Conservation (phyloP, 2,113 vertebrate species). For the Aramus guarauna region DNA sequence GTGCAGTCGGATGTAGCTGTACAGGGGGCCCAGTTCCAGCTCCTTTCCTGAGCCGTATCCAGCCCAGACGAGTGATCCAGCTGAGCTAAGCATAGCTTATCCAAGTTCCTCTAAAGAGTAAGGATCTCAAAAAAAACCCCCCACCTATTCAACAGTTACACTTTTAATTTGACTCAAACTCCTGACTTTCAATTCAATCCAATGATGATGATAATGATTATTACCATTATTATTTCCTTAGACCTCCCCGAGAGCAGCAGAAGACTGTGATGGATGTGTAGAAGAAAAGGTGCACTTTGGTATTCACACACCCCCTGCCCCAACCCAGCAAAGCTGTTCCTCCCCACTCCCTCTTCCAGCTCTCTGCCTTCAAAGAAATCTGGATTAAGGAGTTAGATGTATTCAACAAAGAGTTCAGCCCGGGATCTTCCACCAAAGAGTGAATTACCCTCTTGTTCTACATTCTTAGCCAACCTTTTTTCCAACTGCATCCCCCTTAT, state of each 20-base stretch:
- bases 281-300: neutral
- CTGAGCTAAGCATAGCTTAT: neutral
- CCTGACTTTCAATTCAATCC: neutral
- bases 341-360: neutral
- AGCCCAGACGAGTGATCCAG: neutral
- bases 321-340: neutral
- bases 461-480: neutral
- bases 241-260: neutral
- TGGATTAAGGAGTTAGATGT: neutral
- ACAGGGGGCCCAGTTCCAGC: neutral
- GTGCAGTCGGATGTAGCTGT: neutral
- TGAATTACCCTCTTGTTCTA: neutral
- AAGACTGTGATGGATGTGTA: accelerated
- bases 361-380: neutral
- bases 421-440: neutral
- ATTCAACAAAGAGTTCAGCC: neutral
- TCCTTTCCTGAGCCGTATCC: neutral
- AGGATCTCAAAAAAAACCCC: neutral
- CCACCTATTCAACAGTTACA: neutral
- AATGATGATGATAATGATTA: neutral
- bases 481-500: neutral
- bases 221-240: neutral
- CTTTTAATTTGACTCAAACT: neutral
- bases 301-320: neutral
- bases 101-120: neutral